Evolutionary conservation across 2,113 vertebrate genomes (phyloP).

Genomic region (Antennarius striatus): DNA sequence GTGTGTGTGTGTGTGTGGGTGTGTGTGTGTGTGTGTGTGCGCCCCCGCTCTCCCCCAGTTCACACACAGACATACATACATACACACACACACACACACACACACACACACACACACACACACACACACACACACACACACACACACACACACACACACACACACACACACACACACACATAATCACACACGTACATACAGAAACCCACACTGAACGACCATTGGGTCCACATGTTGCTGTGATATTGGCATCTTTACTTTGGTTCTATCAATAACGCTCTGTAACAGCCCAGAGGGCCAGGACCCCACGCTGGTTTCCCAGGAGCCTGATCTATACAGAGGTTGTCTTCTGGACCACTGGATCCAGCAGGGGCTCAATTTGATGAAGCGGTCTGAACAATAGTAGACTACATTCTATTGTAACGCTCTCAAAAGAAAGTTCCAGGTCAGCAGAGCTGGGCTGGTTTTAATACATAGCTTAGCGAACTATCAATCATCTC

Average conservation of each 20-base stretch:
- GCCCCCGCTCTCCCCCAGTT: no score
- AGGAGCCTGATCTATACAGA: constrained; percentile 59
- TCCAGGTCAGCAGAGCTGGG: no score
- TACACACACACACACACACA: not conserved
- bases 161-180: not conserved
- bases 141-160: not conserved
- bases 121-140: constrained; percentile 1
- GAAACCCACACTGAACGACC: constrained; percentile 34
- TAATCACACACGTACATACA: constrained; percentile 10
- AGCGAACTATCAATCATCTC: no score
- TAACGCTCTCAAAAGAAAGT: constrained; percentile 29
- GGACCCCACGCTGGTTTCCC: constrained; percentile 62
- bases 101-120: constrained; percentile 6
- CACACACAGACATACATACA: no score
- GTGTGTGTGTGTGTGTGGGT: not conserved
- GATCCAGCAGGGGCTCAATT: constrained; percentile 51
- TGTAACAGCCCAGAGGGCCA: constrained; percentile 51
- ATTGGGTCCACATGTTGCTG: constrained; percentile 59
- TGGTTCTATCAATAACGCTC: constrained; percentile 64
- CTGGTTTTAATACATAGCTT: no score
- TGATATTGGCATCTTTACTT: constrained; percentile 64
- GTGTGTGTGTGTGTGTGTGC: no score
- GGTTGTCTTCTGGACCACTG: constrained; percentile 58
- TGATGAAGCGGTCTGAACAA: constrained; percentile 46
- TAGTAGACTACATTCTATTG: constrained; percentile 45